Percentiles rank a stretch among this genome's conserved stretches.
These are phyloP conservation scores for Noctilio leporinus DNA, from an alignment of 2,113 vertebrate genomes.

Conservation along the genomic window DNA sequence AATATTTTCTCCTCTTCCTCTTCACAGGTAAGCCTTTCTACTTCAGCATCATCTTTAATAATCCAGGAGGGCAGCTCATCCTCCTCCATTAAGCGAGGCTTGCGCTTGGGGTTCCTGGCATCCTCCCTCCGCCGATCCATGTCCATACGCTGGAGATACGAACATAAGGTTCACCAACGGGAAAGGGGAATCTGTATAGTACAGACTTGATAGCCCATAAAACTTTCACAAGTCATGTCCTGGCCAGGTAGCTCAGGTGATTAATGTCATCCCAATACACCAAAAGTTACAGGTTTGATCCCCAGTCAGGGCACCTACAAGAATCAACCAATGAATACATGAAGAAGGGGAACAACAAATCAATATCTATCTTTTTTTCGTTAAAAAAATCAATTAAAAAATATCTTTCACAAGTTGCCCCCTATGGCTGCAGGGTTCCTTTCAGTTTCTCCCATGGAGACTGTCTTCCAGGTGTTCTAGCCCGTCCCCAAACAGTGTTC, in stretches of 20 bases:
- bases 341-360: too few relatives aligned
- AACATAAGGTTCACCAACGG: not conserved
- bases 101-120: constrained; percentile 93
- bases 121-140: constrained; percentile 95
- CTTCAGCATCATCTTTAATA: constrained; percentile 97
- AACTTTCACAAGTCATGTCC: not conserved
- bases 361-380: too few relatives aligned
- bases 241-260: too few relatives aligned
- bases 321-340: too few relatives aligned
- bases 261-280: too few relatives aligned
- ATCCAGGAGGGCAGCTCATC: constrained; percentile 98
- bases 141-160: constrained; percentile 89
- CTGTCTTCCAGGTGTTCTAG: not conserved
- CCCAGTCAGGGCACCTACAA: too few relatives aligned
- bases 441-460: not conserved
- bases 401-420: not conserved
- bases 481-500: not conserved
- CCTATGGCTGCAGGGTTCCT: not conserved
- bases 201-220: accelerated
- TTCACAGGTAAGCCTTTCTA: constrained; percentile 94
- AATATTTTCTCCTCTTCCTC: constrained; percentile 99
- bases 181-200: not conserved
- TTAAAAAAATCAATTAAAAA: too few relatives aligned
- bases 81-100: constrained; percentile 96
- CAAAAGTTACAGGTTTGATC: too few relatives aligned